Base-by-base conservation (phyloP, 2,888 invertebrate species). In the Lissocephala sabroskyi region DNA sequence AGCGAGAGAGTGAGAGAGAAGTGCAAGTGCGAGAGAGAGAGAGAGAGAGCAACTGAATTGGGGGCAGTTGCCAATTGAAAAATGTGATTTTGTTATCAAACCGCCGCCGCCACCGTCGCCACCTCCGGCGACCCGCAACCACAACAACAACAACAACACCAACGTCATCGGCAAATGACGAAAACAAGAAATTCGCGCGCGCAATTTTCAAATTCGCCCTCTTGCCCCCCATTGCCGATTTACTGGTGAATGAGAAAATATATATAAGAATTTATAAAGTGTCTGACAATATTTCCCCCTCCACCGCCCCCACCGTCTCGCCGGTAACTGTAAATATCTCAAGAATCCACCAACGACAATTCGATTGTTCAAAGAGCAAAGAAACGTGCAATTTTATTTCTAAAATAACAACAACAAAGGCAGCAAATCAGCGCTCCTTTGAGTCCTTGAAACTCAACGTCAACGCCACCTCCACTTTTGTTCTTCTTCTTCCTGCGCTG, bases 61-160 rank as follows among this genome's bases (percentile, higher is more conserved):
- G 74, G 68, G 68, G 68, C 68, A 70, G 68, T 70, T 70, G 68
- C 68, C 68, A 70, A 70, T 70, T 71, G 75, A 74, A 66, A 71
- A 65, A 65, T 65, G 59, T 56, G 59, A 65, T 62, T 65, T 64
- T 50, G 65, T 65, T 65, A 65, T 65, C 65, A 65, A 35, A 35
- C n/a, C 2, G 9, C 13, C 35, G n/a, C n/a, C n/a, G n/a, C n/a
- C n/a, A n/a, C n/a, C n/a, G n/a, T n/a, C n/a, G n/a, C n/a, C n/a
- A n/a, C n/a, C n/a, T n/a, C n/a, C n/a, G n/a, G n/a, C n/a, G n/a
- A n/a, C n/a, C n/a, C 13, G 10, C 13, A 35, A 17, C 14, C 13
- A 35, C 35, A 4, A n/a, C 33, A 33, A 3, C 33, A 33, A 33
- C 33, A 10, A 11, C 45, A 41, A 45, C 44, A 45, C 7, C 6